Percentiles rank a stretch among this genome's conserved stretches.
These are phyloP conservation scores for Tipula unca DNA, from an alignment of 2,888 invertebrate genomes.

Conservation along the genomic window DNA sequence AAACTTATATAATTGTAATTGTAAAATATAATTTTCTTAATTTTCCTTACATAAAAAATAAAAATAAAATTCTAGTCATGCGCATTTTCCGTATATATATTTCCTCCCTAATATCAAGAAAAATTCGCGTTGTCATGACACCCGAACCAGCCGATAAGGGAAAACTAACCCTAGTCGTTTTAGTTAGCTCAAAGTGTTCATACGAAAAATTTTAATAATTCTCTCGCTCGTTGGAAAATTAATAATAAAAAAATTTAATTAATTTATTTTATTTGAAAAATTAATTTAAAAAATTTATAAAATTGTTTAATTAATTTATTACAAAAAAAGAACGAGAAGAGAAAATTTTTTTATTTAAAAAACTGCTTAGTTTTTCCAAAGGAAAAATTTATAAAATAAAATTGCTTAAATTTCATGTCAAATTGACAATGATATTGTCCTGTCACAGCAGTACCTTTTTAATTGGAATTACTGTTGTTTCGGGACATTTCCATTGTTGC, in stretches of 20 bases:
- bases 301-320: neutral
- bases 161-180: constrained; percentile 33
- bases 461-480: constrained; percentile 74
- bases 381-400: neutral
- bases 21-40: neutral
- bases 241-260: neutral
- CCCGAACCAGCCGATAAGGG: constrained; percentile 38
- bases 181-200: constrained; percentile 43
- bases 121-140: constrained; percentile 39
- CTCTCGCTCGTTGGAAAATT: neutral
- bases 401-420: neutral
- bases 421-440: constrained; percentile 86
- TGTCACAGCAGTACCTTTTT: constrained; percentile 90
- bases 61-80: neutral
- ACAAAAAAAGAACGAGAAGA: constrained; percentile 17
- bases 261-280: neutral
- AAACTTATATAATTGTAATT: neutral
- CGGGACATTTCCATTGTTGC: constrained; percentile 75
- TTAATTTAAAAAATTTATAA: neutral
- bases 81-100: neutral
- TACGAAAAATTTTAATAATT: constrained; percentile 32
- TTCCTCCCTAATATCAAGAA: neutral
- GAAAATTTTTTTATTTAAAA: neutral
- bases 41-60: neutral
- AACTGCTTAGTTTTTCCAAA: neutral